phyloP scores from a whole-genome alignment of 2,888 invertebrate species.

The Biston betularia region DNA sequence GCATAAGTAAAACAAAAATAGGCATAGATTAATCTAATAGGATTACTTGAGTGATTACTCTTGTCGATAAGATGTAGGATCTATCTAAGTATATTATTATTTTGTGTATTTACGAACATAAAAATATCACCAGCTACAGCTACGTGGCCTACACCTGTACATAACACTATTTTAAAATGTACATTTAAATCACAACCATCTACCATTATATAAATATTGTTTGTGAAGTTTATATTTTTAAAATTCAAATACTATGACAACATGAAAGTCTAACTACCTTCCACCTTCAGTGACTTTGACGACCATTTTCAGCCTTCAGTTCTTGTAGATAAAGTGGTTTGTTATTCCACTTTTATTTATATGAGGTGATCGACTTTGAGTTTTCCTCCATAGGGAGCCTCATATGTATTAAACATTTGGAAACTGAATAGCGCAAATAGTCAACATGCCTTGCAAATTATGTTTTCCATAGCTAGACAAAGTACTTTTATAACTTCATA shows the following conservation, averaged over 20 bases:
- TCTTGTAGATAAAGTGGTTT: constrained; percentile 45
- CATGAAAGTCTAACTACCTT: constrained; percentile 36
- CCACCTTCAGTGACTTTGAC: not conserved
- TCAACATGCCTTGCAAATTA: constrained; percentile 74
- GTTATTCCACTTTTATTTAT: constrained; percentile 43
- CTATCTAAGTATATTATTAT: too few relatives aligned
- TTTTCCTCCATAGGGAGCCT: constrained; percentile 61
- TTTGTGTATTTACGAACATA: not conserved
- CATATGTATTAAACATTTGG: constrained; percentile 75
- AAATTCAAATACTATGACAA: constrained; percentile 40
- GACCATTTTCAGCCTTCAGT: constrained; percentile 27
- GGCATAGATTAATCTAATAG: too few relatives aligned
- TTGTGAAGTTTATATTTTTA: constrained; percentile 34
- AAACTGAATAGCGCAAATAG: constrained; percentile 73
- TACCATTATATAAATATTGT: constrained; percentile 21
- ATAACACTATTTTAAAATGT: constrained; percentile 9
- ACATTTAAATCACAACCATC: constrained; percentile 17
- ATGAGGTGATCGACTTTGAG: constrained; percentile 72
- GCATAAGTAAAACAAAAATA: too few relatives aligned
- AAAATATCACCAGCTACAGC: not conserved
- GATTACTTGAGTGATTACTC: too few relatives aligned
- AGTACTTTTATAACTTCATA: too few relatives aligned
- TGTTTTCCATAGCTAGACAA: constrained; percentile 74
- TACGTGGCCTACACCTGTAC: not conserved
- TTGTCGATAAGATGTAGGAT: too few relatives aligned